These are phyloP conservation scores for Cephalopterus ornatus DNA, from an alignment of 2,113 vertebrate species.

Conservation along the genomic window DNA sequence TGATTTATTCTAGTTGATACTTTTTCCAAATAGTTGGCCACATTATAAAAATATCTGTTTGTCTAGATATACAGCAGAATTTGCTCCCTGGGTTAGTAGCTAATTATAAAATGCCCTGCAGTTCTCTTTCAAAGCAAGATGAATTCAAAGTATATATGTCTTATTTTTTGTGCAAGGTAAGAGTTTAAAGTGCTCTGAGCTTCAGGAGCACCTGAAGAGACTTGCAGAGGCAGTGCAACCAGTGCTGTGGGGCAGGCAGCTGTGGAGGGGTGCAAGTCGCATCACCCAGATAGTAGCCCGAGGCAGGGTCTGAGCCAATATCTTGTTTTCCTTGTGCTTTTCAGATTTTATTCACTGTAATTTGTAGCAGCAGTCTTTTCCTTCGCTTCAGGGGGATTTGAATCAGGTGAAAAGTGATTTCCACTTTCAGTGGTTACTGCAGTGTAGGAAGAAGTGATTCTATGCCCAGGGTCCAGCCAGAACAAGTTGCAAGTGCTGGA, in stretches of 20 bases:
- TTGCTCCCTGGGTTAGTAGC: not conserved
- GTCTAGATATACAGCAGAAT: not conserved
- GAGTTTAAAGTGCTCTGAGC: not conserved
- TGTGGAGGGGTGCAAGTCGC: not conserved
- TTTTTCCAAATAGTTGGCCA: not conserved
- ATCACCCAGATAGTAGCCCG: rapidly evolving
- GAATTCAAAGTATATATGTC: not conserved
- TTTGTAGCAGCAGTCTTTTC: not conserved
- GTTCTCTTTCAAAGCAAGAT: conserved; percentile 10
- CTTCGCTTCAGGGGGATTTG: not conserved
- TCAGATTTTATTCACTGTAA: not conserved
- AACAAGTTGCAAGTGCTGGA: not conserved
- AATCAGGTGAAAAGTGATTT: not conserved
- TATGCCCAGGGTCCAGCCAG: not conserved
- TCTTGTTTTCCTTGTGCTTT: not conserved
- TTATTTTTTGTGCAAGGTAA: not conserved
- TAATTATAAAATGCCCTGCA: conserved; percentile 37
- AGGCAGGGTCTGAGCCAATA: not conserved
- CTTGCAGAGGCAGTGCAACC: not conserved
- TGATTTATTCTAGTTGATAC: not conserved
- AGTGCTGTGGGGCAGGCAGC: not conserved
- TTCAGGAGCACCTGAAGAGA: not conserved
- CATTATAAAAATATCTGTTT: not conserved
- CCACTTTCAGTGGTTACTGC: not conserved
- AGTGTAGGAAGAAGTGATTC: not conserved